phyloP scores from a whole-genome alignment of 2,797 vertebrate species.

The Hydrocynus forskahlii region DNA sequence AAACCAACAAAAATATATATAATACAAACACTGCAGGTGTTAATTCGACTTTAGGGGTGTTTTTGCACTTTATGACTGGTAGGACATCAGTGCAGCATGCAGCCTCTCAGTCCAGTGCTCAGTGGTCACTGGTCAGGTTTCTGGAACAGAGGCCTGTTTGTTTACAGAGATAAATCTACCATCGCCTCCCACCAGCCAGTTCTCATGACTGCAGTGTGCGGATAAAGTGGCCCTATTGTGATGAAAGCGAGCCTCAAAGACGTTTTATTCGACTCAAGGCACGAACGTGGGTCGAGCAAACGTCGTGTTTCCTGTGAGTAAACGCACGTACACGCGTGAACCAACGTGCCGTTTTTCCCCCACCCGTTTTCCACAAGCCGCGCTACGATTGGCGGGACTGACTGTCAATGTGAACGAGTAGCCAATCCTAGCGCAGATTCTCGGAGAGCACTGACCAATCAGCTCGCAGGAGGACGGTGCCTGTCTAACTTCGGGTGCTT shows the following conservation, averaged over 20 bases:
- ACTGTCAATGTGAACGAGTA: too few species aligned
- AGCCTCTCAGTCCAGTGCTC: not conserved
- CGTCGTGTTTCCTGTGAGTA: not conserved
- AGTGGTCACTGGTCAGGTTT: not conserved
- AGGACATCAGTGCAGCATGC: not conserved
- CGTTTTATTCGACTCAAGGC: conserved; percentile 15
- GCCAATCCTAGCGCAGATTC: not conserved
- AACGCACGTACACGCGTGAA: not conserved
- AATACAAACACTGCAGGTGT: not conserved
- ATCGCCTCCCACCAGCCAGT: conserved; percentile 14
- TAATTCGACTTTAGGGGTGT: not conserved
- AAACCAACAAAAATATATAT: too few species aligned
- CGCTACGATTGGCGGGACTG: too few species aligned
- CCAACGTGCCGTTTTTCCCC: too few species aligned
- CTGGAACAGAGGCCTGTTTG: conserved; percentile 41
- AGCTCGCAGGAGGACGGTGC: not conserved
- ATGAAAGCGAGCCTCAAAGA: not conserved
- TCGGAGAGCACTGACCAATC: not conserved
- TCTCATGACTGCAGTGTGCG: conserved; percentile 43
- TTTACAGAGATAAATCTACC: conserved; percentile 37
- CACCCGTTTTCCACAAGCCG: too few species aligned
- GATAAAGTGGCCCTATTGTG: conserved; percentile 22
- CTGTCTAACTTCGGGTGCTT: too few species aligned
- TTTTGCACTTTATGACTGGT: too few species aligned
- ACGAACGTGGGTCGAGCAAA: conserved; percentile 22